Conservation (phyloP, 2,888 invertebrate species). For the Parelbella ahira region DNA sequence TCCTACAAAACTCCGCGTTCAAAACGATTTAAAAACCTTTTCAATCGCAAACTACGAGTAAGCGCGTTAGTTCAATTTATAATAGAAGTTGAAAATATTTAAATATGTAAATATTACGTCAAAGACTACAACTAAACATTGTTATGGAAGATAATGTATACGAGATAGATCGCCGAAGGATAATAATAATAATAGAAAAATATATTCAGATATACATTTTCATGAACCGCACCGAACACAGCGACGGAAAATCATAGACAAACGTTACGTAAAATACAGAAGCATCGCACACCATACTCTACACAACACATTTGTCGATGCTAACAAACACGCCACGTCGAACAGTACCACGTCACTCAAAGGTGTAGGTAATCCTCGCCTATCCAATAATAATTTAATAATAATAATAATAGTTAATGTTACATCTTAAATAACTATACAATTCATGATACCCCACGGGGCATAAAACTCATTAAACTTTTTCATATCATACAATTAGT, state of each 20-base stretch:
- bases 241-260: conserved; percentile 30
- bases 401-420: conserved; percentile 51
- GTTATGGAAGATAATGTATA: no score
- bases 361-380: conserved; percentile 16
- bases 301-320: conserved; percentile 10
- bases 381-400: conserved; percentile 33
- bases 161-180: no score
- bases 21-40: conserved; percentile 8
- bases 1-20: conserved; percentile 5
- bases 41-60: conserved; percentile 1
- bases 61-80: no score
- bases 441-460: conserved; percentile 55
- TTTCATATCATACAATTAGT: conserved; percentile 67
- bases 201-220: conserved; percentile 24
- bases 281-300: conserved; percentile 21
- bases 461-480: conserved; percentile 61
- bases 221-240: conserved; percentile 37
- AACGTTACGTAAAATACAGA: conserved; percentile 27
- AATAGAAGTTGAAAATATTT: no score
- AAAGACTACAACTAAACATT: no score
- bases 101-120: no score
- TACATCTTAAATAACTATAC: conserved; percentile 73
- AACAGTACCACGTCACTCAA: conserved; percentile 5
- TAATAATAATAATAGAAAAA: no score
- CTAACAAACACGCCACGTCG: conserved; percentile 10